Base-by-base conservation (phyloP, 2,113 vertebrate species). In the Larimichthys polyactis region DNA sequence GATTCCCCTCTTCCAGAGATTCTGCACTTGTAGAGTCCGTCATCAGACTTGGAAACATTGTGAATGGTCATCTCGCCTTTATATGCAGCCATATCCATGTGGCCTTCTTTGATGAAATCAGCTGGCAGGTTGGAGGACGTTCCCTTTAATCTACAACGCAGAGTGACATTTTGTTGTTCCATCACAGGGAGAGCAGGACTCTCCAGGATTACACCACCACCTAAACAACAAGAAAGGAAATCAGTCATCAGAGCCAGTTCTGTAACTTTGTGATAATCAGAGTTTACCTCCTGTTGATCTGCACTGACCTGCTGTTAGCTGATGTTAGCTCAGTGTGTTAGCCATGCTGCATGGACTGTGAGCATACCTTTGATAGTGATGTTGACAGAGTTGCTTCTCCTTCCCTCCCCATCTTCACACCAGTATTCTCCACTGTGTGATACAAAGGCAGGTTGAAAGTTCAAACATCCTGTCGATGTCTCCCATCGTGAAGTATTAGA, bases 21-120 rank as follows among this genome's bases (percentile, higher is more conserved):
- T n/a, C 2, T 73, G 65, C 85, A 87, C 43, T 68, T 65, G 62
- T 87, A 87, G 27, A 57, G 46, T 63, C 85, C 81, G 44, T 68
- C 62, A 62, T 72, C 15, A 32, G 40, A 66, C 40, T 51, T 71
- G 48, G 84, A 87, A n/a, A 83, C 60, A n/a, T 1, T 46, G 43
- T 3, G 11, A 62, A 83, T 58, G 46, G 20, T 78, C 68, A 81
- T 65, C 48, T 64, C 19, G 66, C 76, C 63, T 59, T 29, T 12
- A 20, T 73, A 69, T 32, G 24, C 27, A 3, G 7, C 58, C 7
- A 15, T 4, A 32, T 16, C 12, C 4, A 73, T 5, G 3, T 5
- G 14, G 5, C 54, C 72, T 20, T 83, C 36, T 77, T 67, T 87
- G 51, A 68, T 83, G 72, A 87, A 83, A 67, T 64, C 57, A 36